Evolutionary conservation across 2,888 invertebrate species (phyloP), one percentile per base, ranked within the genome.

Genomic region (Pogonocherus hispidulus): DNA sequence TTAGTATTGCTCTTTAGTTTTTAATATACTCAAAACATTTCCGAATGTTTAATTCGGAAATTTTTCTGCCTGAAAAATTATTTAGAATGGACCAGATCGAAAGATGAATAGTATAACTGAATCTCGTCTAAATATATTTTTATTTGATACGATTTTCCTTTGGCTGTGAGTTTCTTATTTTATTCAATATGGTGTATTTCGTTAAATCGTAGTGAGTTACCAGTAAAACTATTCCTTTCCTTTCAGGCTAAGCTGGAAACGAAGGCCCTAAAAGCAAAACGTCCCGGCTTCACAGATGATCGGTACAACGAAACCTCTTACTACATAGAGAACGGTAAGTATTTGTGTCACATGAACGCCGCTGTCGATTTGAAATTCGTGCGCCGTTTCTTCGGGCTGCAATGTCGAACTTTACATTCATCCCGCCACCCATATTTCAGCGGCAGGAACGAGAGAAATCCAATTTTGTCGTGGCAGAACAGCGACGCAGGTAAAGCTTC

Each of bases 271-370:
- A 96, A 95, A 87, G 95, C 95, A 67, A 95, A 95, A 86, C 90
- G 96, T 85, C 96, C 95, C 1, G 95, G 95, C 76, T 95, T 95
- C 86, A 95, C 95, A 37, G 95, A 96, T 86, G 95, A 96, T 85
- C 90, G 95, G 79, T 96, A 96, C 89, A 94, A 95, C 87, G 96
- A 96, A 87, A 96, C 97, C 18, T 95, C 96, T 64, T 97, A 97
- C 87, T 97, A 96, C 87, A 94, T 95, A 81, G 97, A 97, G 89
- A 96, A 97, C 89, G 95, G 97, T 96, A 86, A 91, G 91, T 87
- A 76, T 66, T 63, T 56, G 27, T 22, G 47, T 47, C 14, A 19
- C 35, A 19, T 35, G 59, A 47, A 59, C 51, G 46, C 55, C 55
- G 62, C 64, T 59, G 69, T 35, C 46, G 69, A 63, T 70, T 68